phyloP scores from a whole-genome alignment of 2,888 invertebrate genomes.

The Cerceris rybyensis region DNA sequence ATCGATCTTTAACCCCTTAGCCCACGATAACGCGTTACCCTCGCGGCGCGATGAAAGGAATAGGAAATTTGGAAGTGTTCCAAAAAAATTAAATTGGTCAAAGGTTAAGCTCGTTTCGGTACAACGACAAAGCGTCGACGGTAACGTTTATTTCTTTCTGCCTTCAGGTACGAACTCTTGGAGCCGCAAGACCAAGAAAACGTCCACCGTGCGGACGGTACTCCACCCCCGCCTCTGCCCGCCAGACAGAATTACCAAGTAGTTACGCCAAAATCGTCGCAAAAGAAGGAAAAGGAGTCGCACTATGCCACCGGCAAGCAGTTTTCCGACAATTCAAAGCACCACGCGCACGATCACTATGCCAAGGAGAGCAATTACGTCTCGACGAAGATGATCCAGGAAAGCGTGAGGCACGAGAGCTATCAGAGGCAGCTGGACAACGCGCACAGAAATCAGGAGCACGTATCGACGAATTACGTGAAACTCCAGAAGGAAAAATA shows the following conservation, averaged over 20 bases:
- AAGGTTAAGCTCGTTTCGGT: slow-evolving; percentile 6
- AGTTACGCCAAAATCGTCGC: slow-evolving; percentile 63
- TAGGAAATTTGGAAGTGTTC: background rate
- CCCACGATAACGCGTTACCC: too few relatives aligned
- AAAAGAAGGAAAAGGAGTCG: slow-evolving; percentile 77
- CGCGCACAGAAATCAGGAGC: slow-evolving; percentile 71
- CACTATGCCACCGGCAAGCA: slow-evolving; percentile 72
- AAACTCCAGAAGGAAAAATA: slow-evolving; percentile 79
- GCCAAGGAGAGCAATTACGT: slow-evolving; percentile 77
- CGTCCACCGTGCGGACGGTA: slow-evolving; percentile 77
- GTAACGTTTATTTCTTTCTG: background rate
- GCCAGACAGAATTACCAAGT: slow-evolving; percentile 79
- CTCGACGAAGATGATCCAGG: slow-evolving; percentile 75
- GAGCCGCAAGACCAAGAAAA: slow-evolving; percentile 82
- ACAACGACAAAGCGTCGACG: too few relatives aligned
- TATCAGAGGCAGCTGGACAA: slow-evolving; percentile 81
- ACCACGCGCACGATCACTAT: slow-evolving; percentile 74
- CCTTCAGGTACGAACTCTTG: slow-evolving; percentile 82
- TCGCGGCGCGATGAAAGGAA: background rate
- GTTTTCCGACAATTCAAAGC: slow-evolving; percentile 70
- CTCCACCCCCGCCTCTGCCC: slow-evolving; percentile 84
- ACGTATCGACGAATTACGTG: slow-evolving; percentile 72
- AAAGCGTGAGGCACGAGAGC: slow-evolving; percentile 73
- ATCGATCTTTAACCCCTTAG: background rate
- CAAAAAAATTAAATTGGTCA: too few relatives aligned